Conservation (phyloP, 2,797 vertebrate genomes). For the Australoheros facetus region DNA sequence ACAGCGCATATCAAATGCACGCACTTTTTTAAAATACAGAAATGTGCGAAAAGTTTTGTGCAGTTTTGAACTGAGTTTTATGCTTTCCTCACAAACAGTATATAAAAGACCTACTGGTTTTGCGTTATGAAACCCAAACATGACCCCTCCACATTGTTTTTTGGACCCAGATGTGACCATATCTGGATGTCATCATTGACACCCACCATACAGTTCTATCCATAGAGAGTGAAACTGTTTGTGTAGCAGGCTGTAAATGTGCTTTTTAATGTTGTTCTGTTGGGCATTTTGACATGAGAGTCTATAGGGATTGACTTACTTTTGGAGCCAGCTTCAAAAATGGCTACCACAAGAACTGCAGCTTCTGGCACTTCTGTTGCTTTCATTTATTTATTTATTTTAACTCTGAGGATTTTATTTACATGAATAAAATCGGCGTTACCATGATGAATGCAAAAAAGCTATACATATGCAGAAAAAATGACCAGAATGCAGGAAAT, state of each 20-base stretch:
- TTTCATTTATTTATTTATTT: neutral
- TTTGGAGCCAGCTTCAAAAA: neutral
- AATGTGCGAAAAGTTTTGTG: too few relatives aligned
- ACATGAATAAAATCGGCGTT: neutral
- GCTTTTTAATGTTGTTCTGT: neutral
- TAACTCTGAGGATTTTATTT: neutral
- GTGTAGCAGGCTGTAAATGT: neutral
- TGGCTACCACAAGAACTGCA: neutral
- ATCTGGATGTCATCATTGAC: neutral
- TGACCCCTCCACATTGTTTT: fast-evolving
- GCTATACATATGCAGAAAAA: neutral
- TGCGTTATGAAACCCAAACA: neutral
- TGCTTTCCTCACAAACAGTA: neutral
- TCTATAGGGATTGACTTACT: neutral
- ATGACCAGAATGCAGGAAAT: neutral
- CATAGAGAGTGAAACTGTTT: neutral
- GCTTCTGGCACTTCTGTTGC: neutral
- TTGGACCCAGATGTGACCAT: neutral
- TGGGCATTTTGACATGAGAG: neutral
- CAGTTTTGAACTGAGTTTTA: neutral
- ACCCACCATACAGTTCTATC: neutral
- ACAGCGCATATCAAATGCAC: too few relatives aligned
- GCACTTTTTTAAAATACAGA: too few relatives aligned
- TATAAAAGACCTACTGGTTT: neutral
- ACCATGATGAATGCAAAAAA: neutral